Conservation (phyloP, 2,888 invertebrate genomes). For the Syrphus vitripennis region DNA sequence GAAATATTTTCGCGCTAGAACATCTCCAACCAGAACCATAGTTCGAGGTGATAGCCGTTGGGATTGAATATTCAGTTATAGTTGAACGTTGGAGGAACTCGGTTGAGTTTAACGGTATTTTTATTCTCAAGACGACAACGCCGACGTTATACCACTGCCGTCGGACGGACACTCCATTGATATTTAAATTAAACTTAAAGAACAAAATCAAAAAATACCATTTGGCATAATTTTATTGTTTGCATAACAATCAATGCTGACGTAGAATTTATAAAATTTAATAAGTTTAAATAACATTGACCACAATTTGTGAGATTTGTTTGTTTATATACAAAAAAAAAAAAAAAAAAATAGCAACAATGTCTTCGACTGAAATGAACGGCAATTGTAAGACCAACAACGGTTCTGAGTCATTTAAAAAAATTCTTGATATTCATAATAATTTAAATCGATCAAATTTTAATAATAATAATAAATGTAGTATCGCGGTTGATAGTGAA, state of each 20-base stretch:
- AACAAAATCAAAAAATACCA: background rate
- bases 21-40: constrained; percentile 14
- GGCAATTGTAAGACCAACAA: constrained; percentile 2
- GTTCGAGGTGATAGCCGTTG: constrained; percentile 22
- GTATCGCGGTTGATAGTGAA: constrained; percentile 65
- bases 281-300: constrained; percentile 1
- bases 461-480: constrained; percentile 76
- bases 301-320: background rate
- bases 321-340: background rate
- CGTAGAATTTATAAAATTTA: background rate
- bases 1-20: constrained; percentile 60
- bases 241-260: constrained; percentile 7
- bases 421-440: constrained; percentile 72
- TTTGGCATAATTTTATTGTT: background rate
- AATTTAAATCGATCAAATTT: constrained; percentile 69
- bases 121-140: background rate
- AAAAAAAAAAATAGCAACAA: background rate
- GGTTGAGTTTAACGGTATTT: constrained; percentile 28
- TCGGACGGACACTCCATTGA: constrained; percentile 9
- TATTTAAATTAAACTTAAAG: background rate
- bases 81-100: constrained; percentile 52
- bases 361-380: constrained; percentile 40
- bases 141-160: background rate
- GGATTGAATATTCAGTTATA: constrained; percentile 52
- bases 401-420: constrained; percentile 39